Base-by-base conservation (phyloP, 2,888 invertebrate genomes). In the Caradrina clavipalpis region DNA sequence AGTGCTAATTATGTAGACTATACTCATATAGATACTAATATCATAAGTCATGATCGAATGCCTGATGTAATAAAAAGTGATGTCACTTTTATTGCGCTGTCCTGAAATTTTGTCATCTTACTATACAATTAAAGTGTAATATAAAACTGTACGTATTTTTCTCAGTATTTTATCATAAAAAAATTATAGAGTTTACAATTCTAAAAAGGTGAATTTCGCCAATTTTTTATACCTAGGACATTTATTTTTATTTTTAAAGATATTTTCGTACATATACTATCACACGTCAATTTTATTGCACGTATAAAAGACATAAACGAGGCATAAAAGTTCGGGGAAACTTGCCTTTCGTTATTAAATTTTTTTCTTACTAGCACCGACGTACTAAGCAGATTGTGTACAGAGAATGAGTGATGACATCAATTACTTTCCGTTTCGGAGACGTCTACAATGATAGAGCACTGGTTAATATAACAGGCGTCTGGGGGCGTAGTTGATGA, bases 401-500 rank as follows among this genome's bases (percentile, higher is more conserved):
- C 31, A 54, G 49, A 26, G 21, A 15, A 72, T 64, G 65, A 81
- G 19, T 53, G 70, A 80, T 75, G 59, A 51, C 51, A 69, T 56
- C 73, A 74, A 73, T 69, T 71, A 72, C 50, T 59, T 64, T 72
- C 26, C 54, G 50, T 69, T 76, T 76, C 70, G 57, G 22, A 65
- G 45, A 50, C 26, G 61, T 66, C 35, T 60, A 72, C 68, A 62
- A 58, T 81, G 76, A 83, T 62, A 57, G 59, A 83, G 71, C 55
- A 81, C 81, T 71, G 21, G 31, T 63, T 55, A 47, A 66, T 67
- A 74, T 50, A 58, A 63, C 60, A 54, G 70, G 19, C 21, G 56
- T 47, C 31, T 73, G 87, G 81, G 82, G 85, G 87, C 81, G 87
- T 82, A 80, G 73, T 71, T 56, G 68, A 82, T 81, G 76, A 75